Base-by-base conservation (phyloP, 2,888 invertebrate genomes). In the Lathronympha strigana region DNA sequence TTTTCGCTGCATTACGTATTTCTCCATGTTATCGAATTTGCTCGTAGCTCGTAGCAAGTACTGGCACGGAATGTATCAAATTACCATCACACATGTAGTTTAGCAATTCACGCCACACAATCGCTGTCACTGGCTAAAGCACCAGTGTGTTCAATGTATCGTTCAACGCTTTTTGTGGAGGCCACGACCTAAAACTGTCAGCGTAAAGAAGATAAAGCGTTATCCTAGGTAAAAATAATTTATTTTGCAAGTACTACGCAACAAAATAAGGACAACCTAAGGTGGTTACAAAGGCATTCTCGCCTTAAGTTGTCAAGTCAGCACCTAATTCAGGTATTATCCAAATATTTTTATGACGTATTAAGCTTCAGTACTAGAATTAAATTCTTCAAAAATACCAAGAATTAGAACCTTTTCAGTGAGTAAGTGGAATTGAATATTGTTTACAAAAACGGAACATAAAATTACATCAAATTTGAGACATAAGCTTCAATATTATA, bases 231-330 rank as follows among this genome's bases (percentile, higher is more conserved):
- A 63, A 47, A 55, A 47, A 47, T 33, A 11, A 38, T 63, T 63
- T 55, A 45, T 62, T 38, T 55, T 47, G 54, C 54, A 54, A 63
- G 28, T 28, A 55, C 62, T 63, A 54, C 36, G 15, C 15, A 43
- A 57, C n/a, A 8, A 17, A 38, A 17, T 40, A 28, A 43, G 43
- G 19, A 40, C 0, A 40, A 19, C n/a, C 17, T 21, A 45, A 21
- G 9, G 43, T n/a, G 19, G 4, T 25, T 28, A 40, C 55, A 40
- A 45, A 45, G n/a, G 19, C 13, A 33, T 36, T 53, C n/a, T 28
- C 21, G n/a, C 15, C 15, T 54, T 25, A 54, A 40, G n/a, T 17
- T 19, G 19, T 47, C 2, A 38, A 15, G 15, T 15, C 15, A 38
- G 11, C 33, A 11, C 11, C 28, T 28, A 5, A 28, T 8, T 8